These are phyloP conservation scores for Lampris incognitus DNA, from an alignment of 2,113 vertebrate species.

Conservation along the genomic window DNA sequence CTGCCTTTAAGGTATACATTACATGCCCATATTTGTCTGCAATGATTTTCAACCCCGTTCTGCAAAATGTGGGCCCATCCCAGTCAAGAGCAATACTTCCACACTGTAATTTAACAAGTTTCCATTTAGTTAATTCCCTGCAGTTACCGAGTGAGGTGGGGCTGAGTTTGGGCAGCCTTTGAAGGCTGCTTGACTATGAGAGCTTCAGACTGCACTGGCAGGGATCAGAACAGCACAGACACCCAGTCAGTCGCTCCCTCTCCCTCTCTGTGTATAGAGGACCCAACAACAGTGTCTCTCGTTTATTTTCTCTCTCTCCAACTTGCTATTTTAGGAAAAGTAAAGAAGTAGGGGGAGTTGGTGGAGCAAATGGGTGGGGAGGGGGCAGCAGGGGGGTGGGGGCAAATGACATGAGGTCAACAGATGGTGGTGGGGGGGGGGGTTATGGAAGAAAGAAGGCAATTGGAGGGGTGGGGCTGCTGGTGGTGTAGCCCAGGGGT, in stretches of 20 bases:
- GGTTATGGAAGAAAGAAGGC: slow-evolving; percentile 1
- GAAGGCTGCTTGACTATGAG: slow-evolving; percentile 49
- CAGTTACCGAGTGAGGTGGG: slow-evolving; percentile 35
- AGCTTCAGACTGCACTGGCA: slow-evolving; percentile 44
- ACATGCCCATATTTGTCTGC: not conserved
- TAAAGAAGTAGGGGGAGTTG: slow-evolving; percentile 59
- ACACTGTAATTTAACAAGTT: slow-evolving; percentile 35
- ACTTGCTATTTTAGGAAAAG: slow-evolving; percentile 75
- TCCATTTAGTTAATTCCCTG: slow-evolving; percentile 64
- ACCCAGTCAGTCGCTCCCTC: slow-evolving; percentile 42
- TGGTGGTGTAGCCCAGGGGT: slow-evolving; percentile 43
- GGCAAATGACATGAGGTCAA: slow-evolving; percentile 77
- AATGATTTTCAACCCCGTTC: not conserved
- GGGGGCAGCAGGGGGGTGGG: slow-evolving; percentile 10
- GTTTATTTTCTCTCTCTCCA: slow-evolving; percentile 66
- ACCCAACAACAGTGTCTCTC: slow-evolving; percentile 64
- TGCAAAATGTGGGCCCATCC: not conserved
- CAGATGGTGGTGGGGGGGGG: slow-evolving; percentile 74
- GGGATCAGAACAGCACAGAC: slow-evolving; percentile 54
- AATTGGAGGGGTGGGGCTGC: slow-evolving; percentile 39
- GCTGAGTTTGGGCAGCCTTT: slow-evolving; percentile 34
- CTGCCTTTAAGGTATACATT: not conserved
- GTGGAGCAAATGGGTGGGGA: slow-evolving; percentile 52
- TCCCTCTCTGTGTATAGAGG: slow-evolving; percentile 36
- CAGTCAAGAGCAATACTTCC: slow-evolving; percentile 9